A percentile compares a stretch with the other conserved stretches of the same genome.
phyloP scores from a whole-genome alignment of 2,113 vertebrate genomes.

The Amblyopsis rosae region DNA sequence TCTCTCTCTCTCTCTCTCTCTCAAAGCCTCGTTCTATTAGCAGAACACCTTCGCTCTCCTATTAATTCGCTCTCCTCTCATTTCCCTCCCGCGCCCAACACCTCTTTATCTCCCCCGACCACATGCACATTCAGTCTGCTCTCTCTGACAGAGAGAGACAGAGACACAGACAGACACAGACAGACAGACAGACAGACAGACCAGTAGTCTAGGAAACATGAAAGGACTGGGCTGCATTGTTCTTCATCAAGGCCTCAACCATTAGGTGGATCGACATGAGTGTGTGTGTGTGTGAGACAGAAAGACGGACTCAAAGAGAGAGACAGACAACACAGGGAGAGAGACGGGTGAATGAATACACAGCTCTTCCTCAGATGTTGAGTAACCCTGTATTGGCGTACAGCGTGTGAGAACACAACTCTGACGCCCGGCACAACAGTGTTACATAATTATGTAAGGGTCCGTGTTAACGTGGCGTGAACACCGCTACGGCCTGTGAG shows the following conservation, averaged over 20 bases:
- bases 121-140: not conserved
- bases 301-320: no score
- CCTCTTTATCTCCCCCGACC: not conserved
- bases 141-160: not conserved
- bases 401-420: no score
- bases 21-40: not conserved
- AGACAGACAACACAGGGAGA: no score
- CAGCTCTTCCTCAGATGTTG: slow-evolving; percentile 12
- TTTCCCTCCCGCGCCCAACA: not conserved
- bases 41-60: not conserved
- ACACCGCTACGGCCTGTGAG: not conserved
- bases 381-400: no score
- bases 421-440: no score
- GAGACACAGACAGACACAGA: not conserved
- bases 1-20: slow-evolving; percentile 14
- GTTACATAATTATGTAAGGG: no score
- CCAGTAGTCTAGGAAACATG: not conserved
- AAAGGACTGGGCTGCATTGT: not conserved
- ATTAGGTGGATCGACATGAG: no score
- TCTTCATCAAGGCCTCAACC: not conserved
- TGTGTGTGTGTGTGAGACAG: no score
- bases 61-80: slow-evolving; percentile 18
- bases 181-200: not conserved
- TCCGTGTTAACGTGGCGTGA: no score
- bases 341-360: slow-evolving; percentile 4